Percentiles rank a stretch among this genome's conserved stretches.
Conservation (phyloP, 2,888 invertebrate genomes). For the Dilophus febrilis region DNA sequence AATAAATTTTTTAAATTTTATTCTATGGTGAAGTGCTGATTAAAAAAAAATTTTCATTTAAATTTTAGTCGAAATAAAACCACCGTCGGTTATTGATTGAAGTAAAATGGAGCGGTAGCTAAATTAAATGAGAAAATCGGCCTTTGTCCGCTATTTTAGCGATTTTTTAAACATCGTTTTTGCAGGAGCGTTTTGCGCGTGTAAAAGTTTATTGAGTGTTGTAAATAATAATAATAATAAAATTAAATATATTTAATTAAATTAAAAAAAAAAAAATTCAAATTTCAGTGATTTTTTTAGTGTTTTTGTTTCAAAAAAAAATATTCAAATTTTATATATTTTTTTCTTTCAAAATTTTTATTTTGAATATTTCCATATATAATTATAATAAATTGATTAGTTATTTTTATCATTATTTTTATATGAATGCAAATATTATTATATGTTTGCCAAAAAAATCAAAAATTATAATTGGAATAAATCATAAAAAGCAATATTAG, state of each 20-base stretch:
- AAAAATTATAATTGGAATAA: too few relatives aligned
- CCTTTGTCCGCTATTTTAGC: slow-evolving; percentile 38
- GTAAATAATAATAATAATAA: slow-evolving; percentile 1
- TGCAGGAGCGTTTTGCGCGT: slow-evolving; percentile 11
- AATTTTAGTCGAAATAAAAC: slow-evolving; percentile 27
- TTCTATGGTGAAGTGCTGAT: too few relatives aligned
- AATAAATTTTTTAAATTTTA: too few relatives aligned
- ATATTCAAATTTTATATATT: too few relatives aligned
- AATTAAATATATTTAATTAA: slow-evolving; percentile 1
- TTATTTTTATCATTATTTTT: too few relatives aligned
- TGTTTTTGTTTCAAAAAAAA: too few relatives aligned
- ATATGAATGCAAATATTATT: too few relatives aligned
- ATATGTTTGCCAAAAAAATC: too few relatives aligned
- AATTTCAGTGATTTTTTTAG: slow-evolving; percentile 3
- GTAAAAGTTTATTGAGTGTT: slow-evolving; percentile 11
- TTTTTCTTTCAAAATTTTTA: too few relatives aligned
- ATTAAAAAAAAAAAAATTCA: neutral
- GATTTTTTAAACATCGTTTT: slow-evolving; percentile 37
- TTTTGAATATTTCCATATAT: too few relatives aligned
- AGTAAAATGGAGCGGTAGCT: slow-evolving; percentile 30
- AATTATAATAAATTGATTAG: too few relatives aligned
- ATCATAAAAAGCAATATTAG: too few relatives aligned
- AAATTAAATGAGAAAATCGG: slow-evolving; percentile 26
- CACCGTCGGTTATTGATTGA: slow-evolving; percentile 23
- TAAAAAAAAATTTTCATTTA: slow-evolving; percentile 4